Base-by-base conservation (phyloP, 2,113 vertebrate genomes). In the Picathartes gymnocephalus region DNA sequence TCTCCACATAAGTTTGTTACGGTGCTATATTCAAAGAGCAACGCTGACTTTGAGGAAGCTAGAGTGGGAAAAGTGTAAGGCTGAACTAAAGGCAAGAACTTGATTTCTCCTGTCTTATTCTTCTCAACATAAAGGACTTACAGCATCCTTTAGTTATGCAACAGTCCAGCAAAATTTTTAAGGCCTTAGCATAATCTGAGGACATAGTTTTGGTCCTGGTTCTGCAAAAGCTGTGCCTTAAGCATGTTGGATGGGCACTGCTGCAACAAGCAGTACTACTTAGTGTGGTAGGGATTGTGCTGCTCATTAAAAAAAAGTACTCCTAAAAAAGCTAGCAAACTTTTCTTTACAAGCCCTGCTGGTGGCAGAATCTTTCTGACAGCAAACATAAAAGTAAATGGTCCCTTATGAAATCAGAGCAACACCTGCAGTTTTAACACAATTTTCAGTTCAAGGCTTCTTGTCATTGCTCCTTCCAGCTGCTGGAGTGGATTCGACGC, bases 401-500 rank as follows among this genome's bases (percentile, higher is more conserved):
- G 37, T 71, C 51, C 58, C 51, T 86, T 35, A 28, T 44, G 79
- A 85, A 39, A 56, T 64, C 61, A 76, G 60, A 85, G 60, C 27
- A 84, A 71, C 57, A 81, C 22, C 42, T 81, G 60, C 39, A 47
- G 22, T 68, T 92, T 72, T 53, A 76, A 77, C 23, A 78, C 48
- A 65, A 1, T 65, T 95, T 85, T 69, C 56, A 83, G 11, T 51
- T 48, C 17, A 72, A n/a, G 50, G 8, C 23, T 89, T 91, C 54
- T 58, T 45, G 13, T 90, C 18, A 2, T 81, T 85, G 47, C 13
- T 84, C 18, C 40, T 94, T 65, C 1, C 39, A 99, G 99, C 98
- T 99, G 94, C 86, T 99, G 97, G 99, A 99, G 96, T 99, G 99
- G 99, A 99, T 99, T 97, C 98, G 99, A 23, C 98, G 99, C 72